Evolutionary conservation across 2,797 vertebrate species (phyloP).

Genomic region (Dromococcyx pavoninus): DNA sequence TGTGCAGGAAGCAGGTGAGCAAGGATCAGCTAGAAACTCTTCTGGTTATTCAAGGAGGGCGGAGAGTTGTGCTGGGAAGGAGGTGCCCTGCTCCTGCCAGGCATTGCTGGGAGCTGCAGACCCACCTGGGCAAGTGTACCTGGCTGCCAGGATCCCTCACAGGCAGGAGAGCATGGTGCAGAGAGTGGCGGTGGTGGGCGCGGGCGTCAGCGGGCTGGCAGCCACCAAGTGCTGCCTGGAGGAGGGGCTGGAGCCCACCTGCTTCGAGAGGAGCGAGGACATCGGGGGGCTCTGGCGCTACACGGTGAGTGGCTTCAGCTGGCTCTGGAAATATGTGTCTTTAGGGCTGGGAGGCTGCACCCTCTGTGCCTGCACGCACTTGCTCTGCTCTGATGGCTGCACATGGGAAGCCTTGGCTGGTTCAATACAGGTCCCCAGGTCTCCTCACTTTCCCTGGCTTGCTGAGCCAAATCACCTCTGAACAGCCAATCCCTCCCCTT

Average conservation of each 20-base stretch:
- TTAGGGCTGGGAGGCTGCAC: not conserved
- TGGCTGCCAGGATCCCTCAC: fast-evolving
- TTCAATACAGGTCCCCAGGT: not conserved
- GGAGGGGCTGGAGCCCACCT: slow-evolving; percentile 82
- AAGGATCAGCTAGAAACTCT: too few species aligned
- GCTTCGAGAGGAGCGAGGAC: slow-evolving; percentile 81
- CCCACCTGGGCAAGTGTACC: fast-evolving
- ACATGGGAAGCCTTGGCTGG: not conserved
- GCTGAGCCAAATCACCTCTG: not conserved
- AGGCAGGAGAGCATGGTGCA: not conserved
- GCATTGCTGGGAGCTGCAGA: not conserved
- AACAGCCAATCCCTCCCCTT: not conserved
- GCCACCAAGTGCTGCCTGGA: slow-evolving; percentile 82
- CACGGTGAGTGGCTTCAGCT: slow-evolving; percentile 63
- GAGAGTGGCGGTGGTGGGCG: slow-evolving; percentile 79
- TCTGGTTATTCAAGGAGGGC: not conserved
- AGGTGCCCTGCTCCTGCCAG: too few species aligned
- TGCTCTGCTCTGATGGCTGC: not conserved
- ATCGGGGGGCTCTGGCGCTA: slow-evolving; percentile 85
- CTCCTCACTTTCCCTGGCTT: not conserved
- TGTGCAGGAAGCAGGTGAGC: not conserved
- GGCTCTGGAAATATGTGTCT: not conserved
- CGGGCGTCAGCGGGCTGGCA: slow-evolving; percentile 75
- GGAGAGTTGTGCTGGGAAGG: not conserved
- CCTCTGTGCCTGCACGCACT: not conserved